Evolutionary conservation across 2,888 invertebrate species (phyloP), one percentile per base, ranked within the genome.

Genomic region (Oeneis ivallda): DNA sequence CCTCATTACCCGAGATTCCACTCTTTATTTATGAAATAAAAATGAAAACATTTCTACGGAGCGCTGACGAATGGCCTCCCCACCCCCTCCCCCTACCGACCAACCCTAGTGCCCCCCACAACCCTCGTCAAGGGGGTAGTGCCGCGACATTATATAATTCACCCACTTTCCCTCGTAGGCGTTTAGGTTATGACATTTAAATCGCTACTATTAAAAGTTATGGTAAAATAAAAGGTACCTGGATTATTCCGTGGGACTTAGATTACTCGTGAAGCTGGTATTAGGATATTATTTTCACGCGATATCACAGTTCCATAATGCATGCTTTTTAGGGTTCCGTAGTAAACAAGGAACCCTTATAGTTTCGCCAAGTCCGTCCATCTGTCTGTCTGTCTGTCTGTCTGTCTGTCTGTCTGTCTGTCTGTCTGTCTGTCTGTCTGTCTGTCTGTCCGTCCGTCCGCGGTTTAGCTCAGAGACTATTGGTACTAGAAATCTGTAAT

Each of bases 1-100:
- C 74, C 87, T 88, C 86, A 87, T 89, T 86, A 89, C 72, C 72
- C 79, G 78, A 81, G 83, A 87, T 86, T 83, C 83, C 80, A 80
- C 85, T 85, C 84, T 84, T 87, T 89, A 89, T 88, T 89, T 90
- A 90, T 90, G 86, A 89, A 89, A 90, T 90, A 90, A 90, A 89
- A 89, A 89, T 89, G 89, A 87, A 89, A 91, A 91, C 89, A 89
- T 89, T 88, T 86, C 81, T 86, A 80, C 76, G 79, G 83, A 83
- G 82, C 80, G 83, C 87, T 87, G 91, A 90, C 74, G 75, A 74
- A 76, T 75, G 74, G 73, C 70, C 68, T 63, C 66, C 71, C 68
- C 66, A 56, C 66, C 67, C 66, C 65, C 15, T 56, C 50, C 61
- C 65, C 9, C 54, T 11, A 50, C 39, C 64, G 37, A 65, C 68